Base-by-base conservation (phyloP, 2,113 vertebrate genomes). In the Eublepharis macularius region DNA sequence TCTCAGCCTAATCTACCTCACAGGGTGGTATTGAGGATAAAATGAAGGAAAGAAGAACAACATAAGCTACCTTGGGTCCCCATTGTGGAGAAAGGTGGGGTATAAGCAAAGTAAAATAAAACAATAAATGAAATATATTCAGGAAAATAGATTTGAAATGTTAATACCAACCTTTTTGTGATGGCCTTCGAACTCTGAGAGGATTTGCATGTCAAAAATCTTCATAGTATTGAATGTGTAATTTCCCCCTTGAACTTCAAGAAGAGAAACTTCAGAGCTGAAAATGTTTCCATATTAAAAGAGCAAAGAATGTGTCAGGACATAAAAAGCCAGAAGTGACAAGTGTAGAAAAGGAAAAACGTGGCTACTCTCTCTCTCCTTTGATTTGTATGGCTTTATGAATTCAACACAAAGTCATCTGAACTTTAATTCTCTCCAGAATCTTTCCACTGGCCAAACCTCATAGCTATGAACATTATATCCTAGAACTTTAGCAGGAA, bases 181-280 rank as follows among this genome's bases (percentile, higher is more conserved):
- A 86, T 82, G 93, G 86, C 87, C 39, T 0, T 92, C 93, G 86
- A 90, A 93, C 84, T 93, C 84, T 89, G 88, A 80, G 85, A 94
- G 84, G 90, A 93, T 86, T 90, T 76, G 88, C 82, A 91, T 90
- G 85, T 90, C 88, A 87, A 94, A 63, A 92, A 90, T 91, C 82
- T 89, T 91, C 85, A 70, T 82, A 89, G 82, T 82, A 36, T 63
- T 82, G 86, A 87, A 93, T 86, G 85, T 87, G 70, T 91, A 94
- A 92, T 92, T 93, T 94, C 72, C 92, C 81, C 80, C 87, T 91
- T 90, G 81, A 87, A 89, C 88, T 92, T 93, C 84, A 90, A 87
- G 88, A 87, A 90, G 88, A 91, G 80, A 86, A 93, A 91, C 80
- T 83, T 89, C 83, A 88, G 90, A 76, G 80, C 90, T 89, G 88